phyloP scores from a whole-genome alignment of 2,113 vertebrate species.

The Fukomys damarensis region DNA sequence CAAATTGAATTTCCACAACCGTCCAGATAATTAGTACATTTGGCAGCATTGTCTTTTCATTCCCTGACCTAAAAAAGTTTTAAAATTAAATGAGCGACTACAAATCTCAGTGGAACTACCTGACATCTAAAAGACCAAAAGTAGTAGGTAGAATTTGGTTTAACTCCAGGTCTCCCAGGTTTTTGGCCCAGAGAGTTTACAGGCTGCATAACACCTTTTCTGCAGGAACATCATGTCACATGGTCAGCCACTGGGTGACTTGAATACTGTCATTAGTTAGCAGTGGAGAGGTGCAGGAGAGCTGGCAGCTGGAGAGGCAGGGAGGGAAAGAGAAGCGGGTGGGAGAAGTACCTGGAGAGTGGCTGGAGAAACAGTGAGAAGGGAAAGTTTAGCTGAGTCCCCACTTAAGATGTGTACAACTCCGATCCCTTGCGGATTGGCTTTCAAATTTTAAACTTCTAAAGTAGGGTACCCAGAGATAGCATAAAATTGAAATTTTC shows the following conservation, averaged over 20 bases:
- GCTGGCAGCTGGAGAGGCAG: neutral
- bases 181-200: conserved; percentile 10
- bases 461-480: neutral
- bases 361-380: neutral
- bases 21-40: conserved; percentile 26
- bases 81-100: neutral
- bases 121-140: conserved; percentile 41
- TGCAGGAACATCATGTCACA: neutral
- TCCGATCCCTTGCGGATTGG: neutral
- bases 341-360: neutral
- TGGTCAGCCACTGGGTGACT: neutral
- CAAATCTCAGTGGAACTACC: conserved; percentile 10
- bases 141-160: neutral
- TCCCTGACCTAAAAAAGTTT: conserved; percentile 1
- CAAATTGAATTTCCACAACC: conserved; percentile 45
- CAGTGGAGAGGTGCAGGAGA: neutral
- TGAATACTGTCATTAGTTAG: neutral
- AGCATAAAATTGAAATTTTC: neutral
- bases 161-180: neutral
- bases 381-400: neutral
- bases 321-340: neutral
- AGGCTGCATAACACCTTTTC: neutral
- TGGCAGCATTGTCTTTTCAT: conserved; percentile 7
- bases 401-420: neutral
- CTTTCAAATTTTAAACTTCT: conserved; percentile 39